A percentile compares a stretch with the other conserved stretches of the same genome.
Conservation (phyloP, 2,888 invertebrate genomes). For the Hydropsyche betteni region DNA sequence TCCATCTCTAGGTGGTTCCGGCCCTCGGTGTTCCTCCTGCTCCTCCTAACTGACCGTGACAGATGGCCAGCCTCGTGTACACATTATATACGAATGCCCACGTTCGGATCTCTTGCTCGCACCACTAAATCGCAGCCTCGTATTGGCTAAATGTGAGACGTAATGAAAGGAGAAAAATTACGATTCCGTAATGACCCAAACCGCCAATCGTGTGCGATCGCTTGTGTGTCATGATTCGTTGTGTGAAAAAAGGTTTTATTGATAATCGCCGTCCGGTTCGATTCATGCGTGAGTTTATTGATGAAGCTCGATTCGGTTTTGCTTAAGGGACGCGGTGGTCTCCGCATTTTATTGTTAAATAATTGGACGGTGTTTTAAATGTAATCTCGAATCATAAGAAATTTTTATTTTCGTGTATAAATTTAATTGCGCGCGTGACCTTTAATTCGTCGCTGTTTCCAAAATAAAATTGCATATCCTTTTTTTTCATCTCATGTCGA, state of each 20-base stretch:
- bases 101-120: too few relatives aligned
- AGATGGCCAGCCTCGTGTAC: conserved; percentile 42
- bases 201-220: conserved; percentile 21
- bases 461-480: conserved; percentile 3
- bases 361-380: too few relatives aligned
- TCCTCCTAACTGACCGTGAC: conserved; percentile 48
- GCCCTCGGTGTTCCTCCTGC: not conserved
- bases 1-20: conserved; percentile 46
- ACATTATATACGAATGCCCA: not conserved
- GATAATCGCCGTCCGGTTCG: not conserved
- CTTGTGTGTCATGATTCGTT: conserved; percentile 4
- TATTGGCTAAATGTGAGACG: not conserved
- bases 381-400: too few relatives aligned
- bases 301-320: too few relatives aligned
- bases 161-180: conserved; percentile 38
- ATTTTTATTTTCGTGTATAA: too few relatives aligned
- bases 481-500: not conserved
- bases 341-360: too few relatives aligned
- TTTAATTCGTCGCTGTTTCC: not conserved
- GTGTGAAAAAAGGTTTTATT: not conserved
- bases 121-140: not conserved
- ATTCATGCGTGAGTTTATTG: too few relatives aligned
- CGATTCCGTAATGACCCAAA: conserved; percentile 30
- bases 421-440: too few relatives aligned
- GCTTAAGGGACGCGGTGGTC: too few relatives aligned